Percentiles rank a stretch among this genome's conserved stretches.
Conservation (phyloP, 2,888 invertebrate genomes). For the Labia minor region DNA sequence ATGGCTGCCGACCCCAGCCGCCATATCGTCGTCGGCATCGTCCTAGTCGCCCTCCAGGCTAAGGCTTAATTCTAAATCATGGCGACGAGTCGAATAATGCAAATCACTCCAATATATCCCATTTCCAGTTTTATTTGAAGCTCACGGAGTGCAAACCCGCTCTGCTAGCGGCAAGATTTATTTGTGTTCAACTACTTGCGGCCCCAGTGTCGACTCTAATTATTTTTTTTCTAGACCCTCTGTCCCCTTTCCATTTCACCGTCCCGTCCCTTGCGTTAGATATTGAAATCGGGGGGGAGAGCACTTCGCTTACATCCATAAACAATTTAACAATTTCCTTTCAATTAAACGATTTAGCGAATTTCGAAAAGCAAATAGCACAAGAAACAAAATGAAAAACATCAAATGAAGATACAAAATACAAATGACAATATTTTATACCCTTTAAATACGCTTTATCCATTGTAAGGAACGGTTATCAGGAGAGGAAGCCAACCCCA, state of each 20-base stretch:
- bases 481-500: too few relatives aligned
- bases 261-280: not conserved
- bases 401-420: too few relatives aligned
- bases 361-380: too few relatives aligned
- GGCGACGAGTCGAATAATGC: slow-evolving; percentile 8
- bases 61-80: slow-evolving; percentile 5
- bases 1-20: not conserved
- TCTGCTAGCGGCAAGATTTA: slow-evolving; percentile 20
- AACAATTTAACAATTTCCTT: not conserved
- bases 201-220: slow-evolving; percentile 8
- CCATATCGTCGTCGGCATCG: not conserved
- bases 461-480: too few relatives aligned
- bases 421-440: too few relatives aligned
- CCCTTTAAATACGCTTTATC: too few relatives aligned
- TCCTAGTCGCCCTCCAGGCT: not conserved
- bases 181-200: slow-evolving; percentile 19
- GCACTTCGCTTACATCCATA: not conserved
- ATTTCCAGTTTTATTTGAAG: slow-evolving; percentile 14
- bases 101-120: slow-evolving; percentile 13
- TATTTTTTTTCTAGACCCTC: not conserved
- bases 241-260: too few relatives aligned
- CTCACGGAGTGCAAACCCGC: not conserved
- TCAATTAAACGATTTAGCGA: too few relatives aligned
- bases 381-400: too few relatives aligned
- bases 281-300: not conserved